A percentile compares a stretch with the other conserved stretches of the same genome.
Conservation (phyloP, 2,797 vertebrate genomes). For the Acropternis orthonyx region DNA sequence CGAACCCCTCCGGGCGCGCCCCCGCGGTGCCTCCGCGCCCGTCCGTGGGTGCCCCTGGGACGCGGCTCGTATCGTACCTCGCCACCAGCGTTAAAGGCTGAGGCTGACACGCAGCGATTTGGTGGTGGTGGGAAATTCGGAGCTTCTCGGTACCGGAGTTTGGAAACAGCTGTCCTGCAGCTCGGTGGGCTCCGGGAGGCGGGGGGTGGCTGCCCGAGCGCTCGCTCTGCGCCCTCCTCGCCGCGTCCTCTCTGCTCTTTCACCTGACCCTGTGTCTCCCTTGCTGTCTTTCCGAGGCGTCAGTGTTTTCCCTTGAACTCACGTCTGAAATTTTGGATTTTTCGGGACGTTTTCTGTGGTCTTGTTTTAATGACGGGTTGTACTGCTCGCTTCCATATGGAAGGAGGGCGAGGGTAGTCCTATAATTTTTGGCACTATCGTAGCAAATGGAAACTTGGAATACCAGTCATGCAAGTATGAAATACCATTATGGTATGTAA, state of each 20-base stretch:
- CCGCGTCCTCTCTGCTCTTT: not conserved
- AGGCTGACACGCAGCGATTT: not conserved
- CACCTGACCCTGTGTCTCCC: not conserved
- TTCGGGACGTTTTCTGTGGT: not conserved
- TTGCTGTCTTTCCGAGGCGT: fast-evolving
- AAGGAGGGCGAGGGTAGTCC: constrained; percentile 22
- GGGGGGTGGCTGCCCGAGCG: not conserved
- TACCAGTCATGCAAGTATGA: constrained; percentile 51
- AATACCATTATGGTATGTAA: constrained; percentile 13
- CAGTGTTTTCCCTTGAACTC: not conserved
- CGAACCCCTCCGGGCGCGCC: too few relatives aligned
- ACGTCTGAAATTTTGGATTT: not conserved
- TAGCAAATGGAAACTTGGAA: constrained; percentile 24
- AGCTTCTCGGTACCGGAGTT: not conserved
- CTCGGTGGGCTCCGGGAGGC: not conserved
- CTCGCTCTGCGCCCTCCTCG: not conserved
- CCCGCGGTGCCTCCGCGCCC: not conserved
- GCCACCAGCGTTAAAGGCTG: fast-evolving
- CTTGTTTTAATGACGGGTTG: not conserved
- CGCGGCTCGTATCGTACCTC: fast-evolving
- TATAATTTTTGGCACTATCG: constrained; percentile 11
- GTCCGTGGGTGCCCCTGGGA: not conserved
- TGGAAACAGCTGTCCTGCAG: not conserved
- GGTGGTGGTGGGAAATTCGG: fast-evolving
- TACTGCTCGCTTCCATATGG: not conserved